Base-by-base conservation (phyloP, 2,797 vertebrate genomes). In the Decapterus maruadsi region DNA sequence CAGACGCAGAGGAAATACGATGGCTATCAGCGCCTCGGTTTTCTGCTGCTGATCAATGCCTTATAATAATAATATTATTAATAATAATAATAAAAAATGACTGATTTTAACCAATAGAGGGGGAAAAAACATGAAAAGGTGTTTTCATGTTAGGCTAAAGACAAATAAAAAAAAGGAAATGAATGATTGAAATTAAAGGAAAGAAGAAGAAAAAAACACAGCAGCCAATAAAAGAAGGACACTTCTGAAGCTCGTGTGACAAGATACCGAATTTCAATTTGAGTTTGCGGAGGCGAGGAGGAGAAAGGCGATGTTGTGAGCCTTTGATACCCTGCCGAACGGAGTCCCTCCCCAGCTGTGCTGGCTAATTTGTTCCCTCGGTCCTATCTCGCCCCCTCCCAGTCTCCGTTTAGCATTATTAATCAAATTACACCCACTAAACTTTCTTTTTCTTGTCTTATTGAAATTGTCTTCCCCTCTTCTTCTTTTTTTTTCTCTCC, bases 391-490 rank as follows among this genome's bases (percentile, higher is more conserved):
- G 22, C 87, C 79, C 77, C 86, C 83, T 85, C 86, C 83, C 75
- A 77, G 85, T 73, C 88, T 88, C 67, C 82, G 88, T 93, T 95
- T 92, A 92, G 88, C 82, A 87, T 92, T 94, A 94, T 93, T 95
- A 94, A 95, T 94, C 88, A 94, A 95, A 94, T 93, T 92, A 94
- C 87, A 93, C 85, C 87, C 83, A 90, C 89, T 93, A 93, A 93
- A 94, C 89, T 94, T 95, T 93, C 79, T 77, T 83, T 89, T 87
- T 82, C 88, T 85, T 75, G 64, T 81, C 63, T 89, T 88, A 89
- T 80, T 89, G 86, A 86, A 91, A 87, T 89, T 75, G 58, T 82
- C 72, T 57, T 53, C 51, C 66, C 46, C 51, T 65, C 46, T 11
- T 22, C 31, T 34, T 34, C 31, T 60, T 57, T 68, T 68, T 34